Percentiles rank a stretch among this genome's conserved stretches.
phyloP scores from a whole-genome alignment of 2,797 vertebrate species.

The Rallus crepitans region DNA sequence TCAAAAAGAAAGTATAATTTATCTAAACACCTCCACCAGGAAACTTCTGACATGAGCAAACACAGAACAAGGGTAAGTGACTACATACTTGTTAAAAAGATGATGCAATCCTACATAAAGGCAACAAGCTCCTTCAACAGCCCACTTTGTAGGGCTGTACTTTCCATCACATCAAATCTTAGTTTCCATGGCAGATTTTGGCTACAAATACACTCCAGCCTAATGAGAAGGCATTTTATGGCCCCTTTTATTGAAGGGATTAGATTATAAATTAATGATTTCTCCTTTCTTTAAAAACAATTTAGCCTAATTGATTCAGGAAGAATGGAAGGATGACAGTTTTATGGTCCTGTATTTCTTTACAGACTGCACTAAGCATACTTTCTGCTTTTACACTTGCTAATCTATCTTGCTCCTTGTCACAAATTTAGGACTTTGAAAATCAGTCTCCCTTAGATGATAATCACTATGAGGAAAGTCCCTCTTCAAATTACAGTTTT shows the following conservation, averaged over 20 bases:
- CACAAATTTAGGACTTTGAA: neutral
- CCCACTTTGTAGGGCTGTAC: neutral
- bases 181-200: neutral
- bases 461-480: neutral
- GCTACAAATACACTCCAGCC: neutral
- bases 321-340: neutral
- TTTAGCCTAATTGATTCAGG: neutral
- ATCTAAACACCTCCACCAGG: neutral
- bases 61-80: neutral
- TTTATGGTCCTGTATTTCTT: neutral
- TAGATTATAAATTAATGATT: neutral
- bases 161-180: neutral
- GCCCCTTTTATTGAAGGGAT: neutral
- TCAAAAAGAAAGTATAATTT: neutral
- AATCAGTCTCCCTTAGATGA: neutral
- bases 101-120: neutral
- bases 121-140: neutral
- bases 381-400: neutral
- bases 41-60: neutral
- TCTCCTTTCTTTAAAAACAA: neutral
- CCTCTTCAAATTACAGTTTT: neutral
- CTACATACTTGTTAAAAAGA: neutral
- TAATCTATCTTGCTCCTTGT: neutral
- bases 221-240: neutral
- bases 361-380: neutral